Evolutionary conservation across 1,140 invertebrate species (phyloP), one percentile per base, ranked within the genome.

Genomic region (Drosophila repleta): DNA sequence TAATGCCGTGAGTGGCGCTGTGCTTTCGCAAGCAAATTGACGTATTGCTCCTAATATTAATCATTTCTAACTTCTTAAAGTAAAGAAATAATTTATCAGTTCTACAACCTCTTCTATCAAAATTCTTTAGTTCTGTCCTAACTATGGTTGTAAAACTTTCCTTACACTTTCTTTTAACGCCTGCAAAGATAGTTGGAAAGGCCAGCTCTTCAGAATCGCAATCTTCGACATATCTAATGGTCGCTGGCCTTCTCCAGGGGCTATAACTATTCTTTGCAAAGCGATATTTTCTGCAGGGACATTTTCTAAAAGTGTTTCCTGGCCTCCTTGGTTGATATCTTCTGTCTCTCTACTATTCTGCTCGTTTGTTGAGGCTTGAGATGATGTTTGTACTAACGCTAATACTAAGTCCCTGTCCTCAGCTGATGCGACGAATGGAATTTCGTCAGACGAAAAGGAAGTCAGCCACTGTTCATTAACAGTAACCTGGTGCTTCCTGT

Each of bases 221-320:
- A 55, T 37, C 15, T 7, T 37, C 29, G 13, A 56, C 32, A 56
- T 39, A 56, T 56, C 7, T 13, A 56, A 39, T 21, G 53, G 53
- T 3, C 53, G 53, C 43, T 61, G 43, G n/a, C 43, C 57, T 35
- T 49, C 57, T 13, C 29, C 57, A 32, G 26, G 45, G 11, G 43
- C 56, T 15, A 58, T 46, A 24, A 60, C 13, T 24, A 60, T 46
- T 18, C 41, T 60, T 39, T 39, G 37, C 1, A 39, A 32, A 24
- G 21, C 21, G 21, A 24, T 24, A 24, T 48, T 60, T 18, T 60
- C 56, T 46, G 32, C 32, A 15, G 11, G 43, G 11, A 21, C 17
- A 60, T 51, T 62, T 26, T 62, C 48, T n/a, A n/a, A n/a, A 62
- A 57, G 6, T 5, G 43, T 60, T 46, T 45, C 37, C 7, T 43